phyloP scores from a whole-genome alignment of 2,888 invertebrate genomes.

The Steromphala cineraria region DNA sequence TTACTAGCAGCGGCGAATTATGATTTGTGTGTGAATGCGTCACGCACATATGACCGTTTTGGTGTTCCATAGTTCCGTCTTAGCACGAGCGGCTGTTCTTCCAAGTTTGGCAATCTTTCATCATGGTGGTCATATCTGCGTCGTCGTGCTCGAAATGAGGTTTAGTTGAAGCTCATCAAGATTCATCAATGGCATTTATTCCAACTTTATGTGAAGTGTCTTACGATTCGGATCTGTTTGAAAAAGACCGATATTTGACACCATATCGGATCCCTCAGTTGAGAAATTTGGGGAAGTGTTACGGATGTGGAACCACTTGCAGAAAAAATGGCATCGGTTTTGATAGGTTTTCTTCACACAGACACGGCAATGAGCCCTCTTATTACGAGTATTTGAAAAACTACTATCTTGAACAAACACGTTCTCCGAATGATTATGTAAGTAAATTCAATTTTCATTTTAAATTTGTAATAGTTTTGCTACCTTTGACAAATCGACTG shows the following conservation, averaged over 20 bases:
- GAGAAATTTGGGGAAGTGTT: background rate
- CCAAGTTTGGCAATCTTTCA: too few relatives aligned
- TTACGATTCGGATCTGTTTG: conserved; percentile 47
- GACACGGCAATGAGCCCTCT: background rate
- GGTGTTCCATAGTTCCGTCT: too few relatives aligned
- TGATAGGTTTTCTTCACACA: background rate
- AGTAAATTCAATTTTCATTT: background rate
- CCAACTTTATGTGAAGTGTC: conserved; percentile 59
- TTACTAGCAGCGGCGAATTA: too few relatives aligned
- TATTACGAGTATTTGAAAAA: conserved; percentile 21
- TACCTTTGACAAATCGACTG: too few relatives aligned
- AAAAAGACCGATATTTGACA: conserved; percentile 5
- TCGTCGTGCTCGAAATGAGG: too few relatives aligned
- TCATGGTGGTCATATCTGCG: too few relatives aligned
- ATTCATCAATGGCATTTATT: conserved; percentile 29
- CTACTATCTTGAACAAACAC: conserved; percentile 28
- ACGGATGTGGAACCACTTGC: background rate
- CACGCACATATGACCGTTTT: too few relatives aligned
- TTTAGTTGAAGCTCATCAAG: too few relatives aligned
- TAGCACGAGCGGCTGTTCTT: too few relatives aligned
- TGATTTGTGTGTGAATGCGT: too few relatives aligned
- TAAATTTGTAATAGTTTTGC: too few relatives aligned
- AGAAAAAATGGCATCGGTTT: background rate
- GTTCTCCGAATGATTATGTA: background rate
- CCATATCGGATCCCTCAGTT: background rate